Evolutionary conservation across 2,797 vertebrate species (phyloP).

Genomic region (Petrocephalus sullivani): DNA sequence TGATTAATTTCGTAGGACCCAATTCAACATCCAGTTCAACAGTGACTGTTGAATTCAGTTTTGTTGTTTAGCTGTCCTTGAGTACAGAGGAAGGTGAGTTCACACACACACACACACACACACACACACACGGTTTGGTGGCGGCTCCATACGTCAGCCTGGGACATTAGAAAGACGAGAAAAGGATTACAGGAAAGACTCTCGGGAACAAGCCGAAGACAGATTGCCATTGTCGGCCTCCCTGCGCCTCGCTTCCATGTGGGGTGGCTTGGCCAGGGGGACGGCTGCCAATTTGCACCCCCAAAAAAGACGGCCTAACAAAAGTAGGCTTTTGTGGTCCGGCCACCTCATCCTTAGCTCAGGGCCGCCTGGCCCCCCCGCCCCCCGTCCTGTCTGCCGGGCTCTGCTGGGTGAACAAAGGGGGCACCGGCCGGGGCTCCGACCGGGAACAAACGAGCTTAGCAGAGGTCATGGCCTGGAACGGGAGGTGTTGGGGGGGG

Average conservation of each 20-base stretch:
- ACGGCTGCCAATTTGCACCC: neutral
- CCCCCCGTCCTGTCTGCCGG: constrained; percentile 55
- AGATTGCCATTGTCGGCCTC: constrained; percentile 16
- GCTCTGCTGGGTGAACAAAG: constrained; percentile 51
- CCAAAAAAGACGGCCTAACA: constrained; percentile 11
- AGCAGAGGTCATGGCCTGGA: constrained; percentile 54
- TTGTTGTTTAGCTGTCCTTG: neutral
- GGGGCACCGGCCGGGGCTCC: constrained; percentile 53
- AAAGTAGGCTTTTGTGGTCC: constrained; percentile 50
- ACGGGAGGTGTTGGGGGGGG: constrained; percentile 46
- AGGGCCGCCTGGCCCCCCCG: constrained; percentile 59
- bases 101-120: neutral
- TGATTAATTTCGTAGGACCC: neutral
- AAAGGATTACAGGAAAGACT: neutral
- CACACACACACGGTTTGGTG: neutral
- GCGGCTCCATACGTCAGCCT: neutral
- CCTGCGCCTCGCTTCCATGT: neutral
- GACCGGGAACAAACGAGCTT: constrained; percentile 66
- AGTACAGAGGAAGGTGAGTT: neutral
- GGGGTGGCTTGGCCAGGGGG: neutral
- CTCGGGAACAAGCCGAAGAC: neutral
- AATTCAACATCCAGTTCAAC: too few relatives aligned
- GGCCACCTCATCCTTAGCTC: constrained; percentile 59
- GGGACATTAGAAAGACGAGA: neutral
- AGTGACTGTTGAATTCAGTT: neutral